phyloP scores from a whole-genome alignment of 2,888 invertebrate species.

The Leptothorax acervorum region DNA sequence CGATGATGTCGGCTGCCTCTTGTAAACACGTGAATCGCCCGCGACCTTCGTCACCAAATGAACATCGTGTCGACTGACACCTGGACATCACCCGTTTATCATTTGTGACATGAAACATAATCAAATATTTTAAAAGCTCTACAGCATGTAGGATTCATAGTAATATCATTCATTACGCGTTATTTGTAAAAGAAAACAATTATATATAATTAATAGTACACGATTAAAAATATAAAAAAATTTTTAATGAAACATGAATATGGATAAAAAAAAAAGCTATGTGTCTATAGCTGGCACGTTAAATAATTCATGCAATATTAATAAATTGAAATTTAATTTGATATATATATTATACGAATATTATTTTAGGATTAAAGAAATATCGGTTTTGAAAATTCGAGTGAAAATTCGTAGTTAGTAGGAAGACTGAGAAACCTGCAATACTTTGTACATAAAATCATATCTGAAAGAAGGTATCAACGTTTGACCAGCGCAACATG shows the following conservation, averaged over 20 bases:
- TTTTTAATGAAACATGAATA: neutral
- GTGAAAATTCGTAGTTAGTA: neutral
- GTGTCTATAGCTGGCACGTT: neutral
- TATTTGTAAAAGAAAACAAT: neutral
- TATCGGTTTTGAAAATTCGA: neutral
- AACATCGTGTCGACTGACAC: slow-evolving; percentile 69
- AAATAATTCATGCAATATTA: neutral
- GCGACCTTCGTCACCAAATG: slow-evolving; percentile 56
- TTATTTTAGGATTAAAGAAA: neutral
- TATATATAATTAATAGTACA: neutral
- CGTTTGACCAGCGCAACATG: neutral
- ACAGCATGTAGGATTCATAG: neutral
- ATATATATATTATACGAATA: neutral
- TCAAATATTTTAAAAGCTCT: neutral
- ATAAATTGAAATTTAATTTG: neutral
- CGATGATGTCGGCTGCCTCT: slow-evolving; percentile 1
- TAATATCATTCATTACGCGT: neutral
- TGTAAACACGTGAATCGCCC: slow-evolving; percentile 41
- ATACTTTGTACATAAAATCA: neutral
- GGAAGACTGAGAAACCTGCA: neutral
- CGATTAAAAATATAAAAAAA: neutral
- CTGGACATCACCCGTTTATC: slow-evolving; percentile 50
- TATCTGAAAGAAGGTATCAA: neutral
- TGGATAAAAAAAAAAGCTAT: neutral
- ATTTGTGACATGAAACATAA: neutral